A percentile compares a stretch with the other conserved stretches of the same genome.
Conservation (phyloP, 1,140 invertebrate species). For the Cydia fagiglandana region DNA sequence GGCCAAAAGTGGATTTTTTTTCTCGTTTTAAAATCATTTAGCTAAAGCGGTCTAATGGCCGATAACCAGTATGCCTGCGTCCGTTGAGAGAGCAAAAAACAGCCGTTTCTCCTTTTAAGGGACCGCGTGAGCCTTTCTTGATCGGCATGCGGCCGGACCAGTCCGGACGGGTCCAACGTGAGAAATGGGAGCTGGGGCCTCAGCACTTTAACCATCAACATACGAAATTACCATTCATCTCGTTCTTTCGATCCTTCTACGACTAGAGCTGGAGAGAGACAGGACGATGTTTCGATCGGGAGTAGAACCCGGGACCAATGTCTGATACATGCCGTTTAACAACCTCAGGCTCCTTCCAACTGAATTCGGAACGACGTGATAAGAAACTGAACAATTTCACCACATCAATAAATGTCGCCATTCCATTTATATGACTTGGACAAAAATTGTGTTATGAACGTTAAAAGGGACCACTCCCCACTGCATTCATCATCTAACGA, state of each 20-base stretch:
- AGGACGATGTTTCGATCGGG: not conserved
- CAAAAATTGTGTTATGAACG: not conserved
- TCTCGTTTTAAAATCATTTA: constrained; percentile 27
- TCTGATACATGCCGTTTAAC: constrained; percentile 16
- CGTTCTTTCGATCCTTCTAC: not conserved
- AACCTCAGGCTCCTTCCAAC: not conserved
- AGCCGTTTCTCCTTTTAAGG: constrained; percentile 68
- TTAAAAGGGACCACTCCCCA: not conserved
- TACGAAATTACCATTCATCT: constrained; percentile 1
- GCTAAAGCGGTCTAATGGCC: constrained; percentile 39
- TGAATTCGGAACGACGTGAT: constrained; percentile 6
- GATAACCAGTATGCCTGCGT: constrained; percentile 49
- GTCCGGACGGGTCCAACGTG: constrained; percentile 69
- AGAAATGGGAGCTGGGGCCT: constrained; percentile 64
- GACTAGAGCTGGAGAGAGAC: not conserved
- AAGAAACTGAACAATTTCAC: constrained; percentile 25
- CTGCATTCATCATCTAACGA: not conserved
- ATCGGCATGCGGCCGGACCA: constrained; percentile 67
- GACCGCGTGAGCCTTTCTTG: constrained; percentile 70
- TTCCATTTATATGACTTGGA: not conserved
- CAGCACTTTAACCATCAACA: constrained; percentile 42
- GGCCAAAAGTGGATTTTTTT: constrained; percentile 23
- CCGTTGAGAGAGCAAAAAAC: constrained; percentile 57
- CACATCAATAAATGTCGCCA: not conserved
- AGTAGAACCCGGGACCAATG: not conserved